Percentiles rank a stretch among this genome's conserved stretches.
Evolutionary conservation across 1,140 invertebrate species (phyloP).

Genomic region (Philopotamus ludificatus): DNA sequence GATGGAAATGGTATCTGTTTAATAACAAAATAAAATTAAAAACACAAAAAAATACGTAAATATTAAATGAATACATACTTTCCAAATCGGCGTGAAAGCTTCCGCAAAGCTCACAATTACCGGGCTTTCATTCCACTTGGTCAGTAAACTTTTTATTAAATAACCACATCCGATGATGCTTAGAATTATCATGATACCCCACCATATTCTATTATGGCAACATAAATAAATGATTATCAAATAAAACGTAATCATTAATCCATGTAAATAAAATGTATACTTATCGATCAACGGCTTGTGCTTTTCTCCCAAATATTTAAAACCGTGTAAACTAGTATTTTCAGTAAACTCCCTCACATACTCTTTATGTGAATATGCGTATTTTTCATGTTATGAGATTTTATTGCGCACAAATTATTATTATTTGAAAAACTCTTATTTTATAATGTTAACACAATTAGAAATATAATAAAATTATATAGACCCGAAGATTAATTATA

Average conservation of each 20-base stretch:
- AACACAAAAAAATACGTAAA: neutral
- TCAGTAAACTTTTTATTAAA: slow-evolving; percentile 59
- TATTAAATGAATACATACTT: slow-evolving; percentile 43
- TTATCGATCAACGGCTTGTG: slow-evolving; percentile 46
- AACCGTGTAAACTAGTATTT: slow-evolving; percentile 47
- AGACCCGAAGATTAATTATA: too few relatives aligned
- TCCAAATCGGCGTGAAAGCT: slow-evolving; percentile 61
- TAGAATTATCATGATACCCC: slow-evolving; percentile 32
- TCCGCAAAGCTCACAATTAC: slow-evolving; percentile 66
- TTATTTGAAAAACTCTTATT: too few relatives aligned
- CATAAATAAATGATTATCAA: neutral
- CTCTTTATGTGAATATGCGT: slow-evolving; percentile 7
- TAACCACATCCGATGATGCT: slow-evolving; percentile 49
- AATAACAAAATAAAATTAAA: too few relatives aligned
- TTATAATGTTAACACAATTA: too few relatives aligned
- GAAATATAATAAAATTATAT: too few relatives aligned
- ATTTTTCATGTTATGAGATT: too few relatives aligned
- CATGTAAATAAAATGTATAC: slow-evolving; percentile 28
- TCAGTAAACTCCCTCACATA: slow-evolving; percentile 46
- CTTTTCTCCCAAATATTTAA: slow-evolving; percentile 48
- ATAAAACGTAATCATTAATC: neutral
- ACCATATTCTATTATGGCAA: slow-evolving; percentile 10
- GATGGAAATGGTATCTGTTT: slow-evolving; percentile 61
- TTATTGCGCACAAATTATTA: too few relatives aligned
- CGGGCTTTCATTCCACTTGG: slow-evolving; percentile 62